Evolutionary conservation across 2,113 vertebrate species (phyloP).

Genomic region (Cyanoramphus novaezelandiae): DNA sequence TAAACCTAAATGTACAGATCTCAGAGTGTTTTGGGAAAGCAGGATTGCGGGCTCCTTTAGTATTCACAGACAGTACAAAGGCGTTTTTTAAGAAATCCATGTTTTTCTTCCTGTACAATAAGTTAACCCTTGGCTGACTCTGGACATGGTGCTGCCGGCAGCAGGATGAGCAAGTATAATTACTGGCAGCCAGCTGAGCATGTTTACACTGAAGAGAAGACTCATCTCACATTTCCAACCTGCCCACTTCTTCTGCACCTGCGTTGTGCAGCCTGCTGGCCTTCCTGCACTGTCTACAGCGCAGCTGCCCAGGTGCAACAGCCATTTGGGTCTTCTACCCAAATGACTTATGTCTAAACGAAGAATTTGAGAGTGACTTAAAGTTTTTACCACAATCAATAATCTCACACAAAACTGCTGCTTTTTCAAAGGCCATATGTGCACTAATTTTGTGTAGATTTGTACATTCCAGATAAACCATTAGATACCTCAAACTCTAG

Average conservation of each 20-base stretch:
- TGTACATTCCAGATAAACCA: neutral
- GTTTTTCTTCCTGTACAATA: neutral
- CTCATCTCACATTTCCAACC: neutral
- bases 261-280: rapidly evolving
- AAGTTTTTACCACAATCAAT: neutral
- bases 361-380: neutral
- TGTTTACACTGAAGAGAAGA: neutral
- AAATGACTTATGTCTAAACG: neutral
- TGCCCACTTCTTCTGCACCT: neutral
- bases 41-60: neutral
- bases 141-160: neutral
- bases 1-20: slow-evolving; percentile 8
- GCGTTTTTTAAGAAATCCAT: neutral
- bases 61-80: neutral
- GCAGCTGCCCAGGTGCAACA: neutral
- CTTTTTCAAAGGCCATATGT: neutral
- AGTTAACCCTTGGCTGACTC: neutral
- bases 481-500: neutral
- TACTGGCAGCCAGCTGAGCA: neutral
- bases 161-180: neutral
- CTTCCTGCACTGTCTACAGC: rapidly evolving
- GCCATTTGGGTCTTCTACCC: neutral
- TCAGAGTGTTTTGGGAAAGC: neutral
- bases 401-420: rapidly evolving
- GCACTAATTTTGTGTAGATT: neutral